Evolutionary conservation across 2,113 vertebrate species (phyloP).

Genomic region (Agapornis roseicollis): DNA sequence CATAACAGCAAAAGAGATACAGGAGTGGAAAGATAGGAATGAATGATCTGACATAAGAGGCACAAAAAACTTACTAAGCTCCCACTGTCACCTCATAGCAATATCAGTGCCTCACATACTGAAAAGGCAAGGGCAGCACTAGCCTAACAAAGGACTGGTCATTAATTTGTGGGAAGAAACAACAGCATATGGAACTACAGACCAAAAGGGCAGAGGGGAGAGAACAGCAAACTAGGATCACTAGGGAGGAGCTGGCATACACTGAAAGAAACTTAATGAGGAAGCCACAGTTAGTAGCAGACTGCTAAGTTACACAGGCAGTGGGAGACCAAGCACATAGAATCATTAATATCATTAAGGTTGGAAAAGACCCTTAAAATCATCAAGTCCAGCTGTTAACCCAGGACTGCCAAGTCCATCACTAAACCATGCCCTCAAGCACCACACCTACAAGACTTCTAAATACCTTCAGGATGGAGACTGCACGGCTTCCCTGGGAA

Average conservation of each 20-base stretch:
- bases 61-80: neutral
- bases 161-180: neutral
- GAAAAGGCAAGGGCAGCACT: neutral
- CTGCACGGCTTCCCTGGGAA: neutral
- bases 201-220: neutral
- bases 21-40: neutral
- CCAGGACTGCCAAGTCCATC: neutral
- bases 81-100: neutral
- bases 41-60: neutral
- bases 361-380: neutral
- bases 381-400: neutral
- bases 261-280: neutral
- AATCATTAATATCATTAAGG: neutral
- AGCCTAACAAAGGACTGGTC: neutral
- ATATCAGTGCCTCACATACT: neutral
- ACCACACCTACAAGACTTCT: neutral
- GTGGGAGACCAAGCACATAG: neutral
- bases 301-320: neutral
- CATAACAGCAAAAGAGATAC: neutral
- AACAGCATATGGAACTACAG: neutral
- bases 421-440: neutral
- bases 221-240: neutral
- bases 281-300: accelerated
- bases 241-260: neutral
- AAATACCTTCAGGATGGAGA: neutral